phyloP scores from a whole-genome alignment of 2,888 invertebrate species.

The Tipula vernalis region DNA sequence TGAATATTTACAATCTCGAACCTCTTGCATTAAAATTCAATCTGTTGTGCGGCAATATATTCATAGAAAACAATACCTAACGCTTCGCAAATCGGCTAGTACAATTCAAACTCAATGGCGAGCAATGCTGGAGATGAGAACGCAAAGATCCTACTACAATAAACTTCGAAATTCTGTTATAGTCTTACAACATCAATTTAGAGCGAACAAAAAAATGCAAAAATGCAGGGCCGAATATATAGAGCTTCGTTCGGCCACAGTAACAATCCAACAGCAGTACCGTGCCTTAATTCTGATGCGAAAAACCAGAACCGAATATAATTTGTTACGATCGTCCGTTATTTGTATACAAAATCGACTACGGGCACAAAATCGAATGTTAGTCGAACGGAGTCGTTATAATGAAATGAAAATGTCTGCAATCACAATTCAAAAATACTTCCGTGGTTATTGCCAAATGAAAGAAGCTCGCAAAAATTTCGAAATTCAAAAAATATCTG shows the following conservation, averaged over 20 bases:
- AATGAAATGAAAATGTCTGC: conserved; percentile 14
- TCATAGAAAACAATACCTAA: conserved; percentile 11
- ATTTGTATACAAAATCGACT: conserved; percentile 31
- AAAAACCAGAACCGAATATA: conserved; percentile 20
- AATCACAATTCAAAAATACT: conserved; percentile 15
- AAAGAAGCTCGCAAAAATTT: background rate
- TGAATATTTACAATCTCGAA: conserved; percentile 22
- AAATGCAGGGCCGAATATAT: conserved; percentile 24
- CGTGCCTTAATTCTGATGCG: conserved; percentile 21
- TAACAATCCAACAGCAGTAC: conserved; percentile 30
- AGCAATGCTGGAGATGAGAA: conserved; percentile 22
- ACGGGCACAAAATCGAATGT: conserved; percentile 23
- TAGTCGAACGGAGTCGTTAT: conserved; percentile 19
- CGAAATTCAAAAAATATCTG: background rate
- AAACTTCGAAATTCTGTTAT: conserved; percentile 24
- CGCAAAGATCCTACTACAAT: conserved; percentile 20
- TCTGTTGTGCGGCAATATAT: background rate
- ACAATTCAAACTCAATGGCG: conserved; percentile 25
- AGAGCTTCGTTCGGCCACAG: conserved; percentile 24
- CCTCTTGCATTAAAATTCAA: conserved; percentile 22
- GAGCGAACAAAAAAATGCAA: conserved; percentile 23
- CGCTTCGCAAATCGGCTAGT: conserved; percentile 19
- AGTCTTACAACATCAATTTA: conserved; percentile 28
- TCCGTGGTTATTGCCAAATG: conserved; percentile 15
- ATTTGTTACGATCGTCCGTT: conserved; percentile 18